A percentile compares a stretch with the other conserved stretches of the same genome.
Conservation (phyloP, 2,888 invertebrate species). For the Zaprionus obscuricornis region DNA sequence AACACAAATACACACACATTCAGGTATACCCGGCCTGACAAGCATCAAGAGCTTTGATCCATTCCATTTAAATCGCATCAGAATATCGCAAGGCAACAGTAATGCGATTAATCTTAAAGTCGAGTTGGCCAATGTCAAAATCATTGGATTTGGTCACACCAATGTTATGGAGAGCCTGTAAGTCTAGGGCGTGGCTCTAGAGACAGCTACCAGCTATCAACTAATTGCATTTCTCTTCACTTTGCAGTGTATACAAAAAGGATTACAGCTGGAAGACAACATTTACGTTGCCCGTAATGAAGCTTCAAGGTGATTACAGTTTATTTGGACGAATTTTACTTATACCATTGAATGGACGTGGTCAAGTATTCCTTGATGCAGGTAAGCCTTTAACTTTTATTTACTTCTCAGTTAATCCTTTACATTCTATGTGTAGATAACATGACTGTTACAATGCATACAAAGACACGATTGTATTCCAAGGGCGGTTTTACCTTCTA, state of each 20-base stretch:
- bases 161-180: constrained; percentile 87
- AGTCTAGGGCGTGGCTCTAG: constrained; percentile 56
- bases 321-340: constrained; percentile 88
- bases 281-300: constrained; percentile 87
- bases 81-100: constrained; percentile 88
- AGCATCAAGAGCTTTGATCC: constrained; percentile 88
- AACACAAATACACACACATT: neutral
- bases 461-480: constrained; percentile 87
- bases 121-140: constrained; percentile 87
- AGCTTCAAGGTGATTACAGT: constrained; percentile 88
- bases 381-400: constrained; percentile 83
- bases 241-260: constrained; percentile 86
- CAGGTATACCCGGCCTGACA: constrained; percentile 81
- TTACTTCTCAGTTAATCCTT: neutral
- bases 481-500: constrained; percentile 88
- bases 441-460: constrained; percentile 87
- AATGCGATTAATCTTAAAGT: constrained; percentile 90
- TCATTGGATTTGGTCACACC: constrained; percentile 88
- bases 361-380: constrained; percentile 89
- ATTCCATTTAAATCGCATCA: constrained; percentile 87
- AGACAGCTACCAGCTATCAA: neutral
- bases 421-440: constrained; percentile 84
- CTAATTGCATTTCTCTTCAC: neutral
- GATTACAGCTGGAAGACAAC: constrained; percentile 89
- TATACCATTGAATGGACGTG: constrained; percentile 88